Evolutionary conservation across 2,888 invertebrate genomes (phyloP), one percentile per base, ranked within the genome.

Genomic region (Drosophila putrida): DNA sequence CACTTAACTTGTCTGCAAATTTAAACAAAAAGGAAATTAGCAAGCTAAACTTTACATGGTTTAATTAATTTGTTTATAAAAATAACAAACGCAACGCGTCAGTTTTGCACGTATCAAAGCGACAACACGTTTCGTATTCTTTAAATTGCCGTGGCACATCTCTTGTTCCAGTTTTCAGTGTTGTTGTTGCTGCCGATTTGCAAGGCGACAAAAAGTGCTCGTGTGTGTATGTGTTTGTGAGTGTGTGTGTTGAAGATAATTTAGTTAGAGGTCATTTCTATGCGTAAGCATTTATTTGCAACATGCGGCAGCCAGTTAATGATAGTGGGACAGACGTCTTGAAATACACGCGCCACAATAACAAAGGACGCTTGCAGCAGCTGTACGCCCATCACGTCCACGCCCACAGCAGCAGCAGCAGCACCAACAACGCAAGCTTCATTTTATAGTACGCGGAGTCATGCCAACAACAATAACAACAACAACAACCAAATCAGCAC

Each of bases 381-480:
- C 70, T 64, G 61, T 57, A 73, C 63, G 67, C 60, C 71, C 54
- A 75, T 75, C 54, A 75, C 77, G 69, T 55, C 74, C 43, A 75
- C 55, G 64, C 67, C 78, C 67, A 59, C 62, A 41, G 62, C 61
- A 41, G 58, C 41, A 65, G 68, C 57, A 63, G 72, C 57, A 62
- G 65, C 57, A 62, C 70, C 46, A 28, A 46, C 36, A 27, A 50
- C 67, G 55, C 54, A 13, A 71, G 65, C 53, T 53, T 63, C 46
- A 46, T 78, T 82, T 89, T 85, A 87, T 88, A 87, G 83, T 80
- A 79, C 71, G 70, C 63, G 69, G 69, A 78, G 78, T 71, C 71
- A 80, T 81, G 87, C 84, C 87, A 80, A 80, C 73, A 80, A 76
- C 82, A 70, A 75, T 71, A 77, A 72, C 75, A 69, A 68, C 66